Percentiles rank a stretch among this genome's conserved stretches.
Conservation (phyloP, 2,797 vertebrate genomes). For the Cottoperca gobio region DNA sequence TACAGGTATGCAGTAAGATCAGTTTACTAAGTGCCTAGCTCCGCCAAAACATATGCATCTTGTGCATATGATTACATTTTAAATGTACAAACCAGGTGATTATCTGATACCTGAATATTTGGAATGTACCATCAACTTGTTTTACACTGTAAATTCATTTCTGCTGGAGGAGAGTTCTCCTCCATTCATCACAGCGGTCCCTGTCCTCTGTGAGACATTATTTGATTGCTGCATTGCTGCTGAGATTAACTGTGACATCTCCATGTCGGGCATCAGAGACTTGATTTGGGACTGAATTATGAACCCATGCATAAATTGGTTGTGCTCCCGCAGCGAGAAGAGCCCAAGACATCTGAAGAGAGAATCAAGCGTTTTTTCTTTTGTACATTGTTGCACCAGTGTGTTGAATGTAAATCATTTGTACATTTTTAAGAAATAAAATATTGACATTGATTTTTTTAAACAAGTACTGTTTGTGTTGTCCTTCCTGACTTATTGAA, state of each 20-base stretch:
- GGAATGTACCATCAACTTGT: conserved; percentile 35
- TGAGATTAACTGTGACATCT: conserved; percentile 53
- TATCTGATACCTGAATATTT: conserved; percentile 17
- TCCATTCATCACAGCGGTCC: conserved; percentile 1
- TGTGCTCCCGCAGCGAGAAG: no score
- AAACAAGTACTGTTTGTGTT: conserved; percentile 55
- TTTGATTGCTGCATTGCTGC: conserved; percentile 31
- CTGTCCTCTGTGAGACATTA: conserved; percentile 9
- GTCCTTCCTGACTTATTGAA: no score
- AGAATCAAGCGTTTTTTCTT: conserved; percentile 40
- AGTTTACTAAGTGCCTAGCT: conserved; percentile 82
- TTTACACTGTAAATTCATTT: conserved; percentile 48
- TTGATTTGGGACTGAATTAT: conserved; percentile 45
- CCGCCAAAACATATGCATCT: conserved; percentile 64
- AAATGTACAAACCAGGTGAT: conserved; percentile 45
- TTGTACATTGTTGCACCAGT: conserved; percentile 60
- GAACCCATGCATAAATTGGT: conserved; percentile 5
- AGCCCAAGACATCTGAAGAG: not conserved
- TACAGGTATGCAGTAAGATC: conserved; percentile 59
- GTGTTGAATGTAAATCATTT: conserved; percentile 92
- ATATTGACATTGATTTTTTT: conserved; percentile 82
- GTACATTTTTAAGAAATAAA: conserved; percentile 93
- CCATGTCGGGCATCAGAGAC: conserved; percentile 27
- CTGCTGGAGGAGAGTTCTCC: no score
- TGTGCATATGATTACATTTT: conserved; percentile 37